A percentile compares a stretch with the other conserved stretches of the same genome.
Evolutionary conservation across 2,113 vertebrate species (phyloP).

Genomic region (Ameiurus melas): DNA sequence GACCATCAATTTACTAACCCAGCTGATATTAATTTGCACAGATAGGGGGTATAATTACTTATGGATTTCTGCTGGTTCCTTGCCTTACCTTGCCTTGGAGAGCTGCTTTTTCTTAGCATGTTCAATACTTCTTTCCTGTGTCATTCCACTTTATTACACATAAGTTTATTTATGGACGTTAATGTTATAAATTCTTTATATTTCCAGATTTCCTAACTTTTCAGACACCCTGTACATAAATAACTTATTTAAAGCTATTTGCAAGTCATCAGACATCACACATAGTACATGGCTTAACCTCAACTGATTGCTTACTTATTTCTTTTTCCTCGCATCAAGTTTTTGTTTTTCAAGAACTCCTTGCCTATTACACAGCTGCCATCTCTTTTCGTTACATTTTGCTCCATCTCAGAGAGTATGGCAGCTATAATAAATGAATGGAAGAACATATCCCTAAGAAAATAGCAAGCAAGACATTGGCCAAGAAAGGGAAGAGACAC

Average conservation of each 20-base stretch:
- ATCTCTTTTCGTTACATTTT: constrained; percentile 18
- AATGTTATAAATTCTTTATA: too few relatives aligned
- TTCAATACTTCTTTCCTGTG: too few relatives aligned
- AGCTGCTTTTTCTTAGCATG: too few relatives aligned
- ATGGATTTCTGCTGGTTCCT: too few relatives aligned
- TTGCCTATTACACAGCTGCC: background rate
- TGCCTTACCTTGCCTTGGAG: too few relatives aligned
- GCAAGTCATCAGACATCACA: background rate
- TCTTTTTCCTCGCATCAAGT: background rate
- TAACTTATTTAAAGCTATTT: background rate
- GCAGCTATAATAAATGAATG: constrained; percentile 59
- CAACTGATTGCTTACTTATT: background rate
- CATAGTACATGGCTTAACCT: background rate
- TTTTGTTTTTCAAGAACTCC: background rate
- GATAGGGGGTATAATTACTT: too few relatives aligned
- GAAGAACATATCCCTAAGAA: constrained; percentile 59
- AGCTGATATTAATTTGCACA: too few relatives aligned
- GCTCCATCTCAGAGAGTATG: constrained; percentile 42
- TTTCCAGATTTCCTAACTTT: background rate
- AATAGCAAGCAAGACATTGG: constrained; percentile 55
- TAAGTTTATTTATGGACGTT: too few relatives aligned
- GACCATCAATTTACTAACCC: too few relatives aligned
- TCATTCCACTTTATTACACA: too few relatives aligned
- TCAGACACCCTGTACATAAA: background rate
- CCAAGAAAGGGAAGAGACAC: constrained; percentile 34